These are phyloP conservation scores for Zosterops hypoxanthus DNA, from an alignment of 2,113 vertebrate species.

Conservation along the genomic window DNA sequence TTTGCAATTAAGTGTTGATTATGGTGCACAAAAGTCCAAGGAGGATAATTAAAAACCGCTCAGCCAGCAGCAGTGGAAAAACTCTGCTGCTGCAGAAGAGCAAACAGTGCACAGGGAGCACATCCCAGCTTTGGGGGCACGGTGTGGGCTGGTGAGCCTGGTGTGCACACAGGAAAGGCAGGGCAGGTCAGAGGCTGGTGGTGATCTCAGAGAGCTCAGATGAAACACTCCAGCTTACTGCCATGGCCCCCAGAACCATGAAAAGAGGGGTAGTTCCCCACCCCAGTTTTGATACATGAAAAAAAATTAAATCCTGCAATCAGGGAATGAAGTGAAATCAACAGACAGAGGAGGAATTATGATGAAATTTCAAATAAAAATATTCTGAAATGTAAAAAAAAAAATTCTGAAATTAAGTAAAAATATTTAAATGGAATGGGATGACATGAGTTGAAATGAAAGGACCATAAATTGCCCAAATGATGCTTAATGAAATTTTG, in stretches of 20 bases:
- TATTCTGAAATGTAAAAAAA: not conserved
- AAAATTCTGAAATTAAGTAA: not conserved
- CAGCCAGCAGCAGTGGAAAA: not conserved
- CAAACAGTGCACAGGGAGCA: not conserved
- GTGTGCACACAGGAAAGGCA: not conserved
- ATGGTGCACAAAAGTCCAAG: not conserved
- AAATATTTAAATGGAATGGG: not conserved
- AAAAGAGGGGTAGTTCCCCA: not conserved
- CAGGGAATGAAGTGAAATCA: not conserved
- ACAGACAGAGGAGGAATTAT: not conserved
- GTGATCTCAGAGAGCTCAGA: not conserved
- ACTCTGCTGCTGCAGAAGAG: not conserved
- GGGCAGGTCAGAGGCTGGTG: not conserved
- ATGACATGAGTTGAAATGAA: not conserved
- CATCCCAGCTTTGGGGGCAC: rapidly evolving
- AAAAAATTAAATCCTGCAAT: not conserved
- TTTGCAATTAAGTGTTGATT: conserved; percentile 41
- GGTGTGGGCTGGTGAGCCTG: rapidly evolving
- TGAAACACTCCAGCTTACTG: not conserved
- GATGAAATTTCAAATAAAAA: not conserved
- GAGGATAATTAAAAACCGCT: not conserved
- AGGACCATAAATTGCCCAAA: not conserved
- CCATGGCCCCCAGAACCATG: rapidly evolving
- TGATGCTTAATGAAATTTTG: not conserved
- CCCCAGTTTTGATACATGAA: not conserved